These are phyloP conservation scores for Styela clava DNA, from an alignment of 23 tunicate species.

Conservation along the genomic window DNA sequence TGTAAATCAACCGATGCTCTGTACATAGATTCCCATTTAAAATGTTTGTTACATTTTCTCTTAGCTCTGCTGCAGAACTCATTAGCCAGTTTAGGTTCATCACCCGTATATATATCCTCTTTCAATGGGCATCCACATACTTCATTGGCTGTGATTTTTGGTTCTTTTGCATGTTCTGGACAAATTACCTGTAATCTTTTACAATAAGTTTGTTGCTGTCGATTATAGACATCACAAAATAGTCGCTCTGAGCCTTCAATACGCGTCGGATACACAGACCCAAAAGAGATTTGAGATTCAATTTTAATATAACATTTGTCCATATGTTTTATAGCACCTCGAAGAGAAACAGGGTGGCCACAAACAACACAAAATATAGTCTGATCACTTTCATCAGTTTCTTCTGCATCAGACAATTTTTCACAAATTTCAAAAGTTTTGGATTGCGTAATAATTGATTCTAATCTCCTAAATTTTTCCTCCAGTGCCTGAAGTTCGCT, in stretches of 20 bases:
- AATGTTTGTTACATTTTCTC: conserved; percentile 77
- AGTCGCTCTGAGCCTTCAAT: conserved; percentile 88
- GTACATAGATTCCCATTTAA: conserved; percentile 89
- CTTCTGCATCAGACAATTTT: conserved; percentile 41
- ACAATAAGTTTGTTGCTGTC: conserved; percentile 87
- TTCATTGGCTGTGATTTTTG: conserved; percentile 70
- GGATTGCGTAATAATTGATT: conserved; percentile 53
- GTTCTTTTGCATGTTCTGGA: conserved; percentile 91
- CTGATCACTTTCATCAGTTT: conserved; percentile 65
- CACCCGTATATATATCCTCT: conserved; percentile 51
- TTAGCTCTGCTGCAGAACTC: conserved; percentile 68
- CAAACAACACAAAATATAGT: conserved; percentile 79
- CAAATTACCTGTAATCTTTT: conserved; percentile 87
- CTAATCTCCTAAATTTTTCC: conserved; percentile 53
- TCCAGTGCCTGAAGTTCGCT: conserved; percentile 67
- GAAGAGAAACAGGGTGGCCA: conserved; percentile 66
- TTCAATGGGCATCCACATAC: conserved; percentile 85
- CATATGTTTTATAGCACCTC: conserved; percentile 82
- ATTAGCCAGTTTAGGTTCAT: conserved; percentile 40
- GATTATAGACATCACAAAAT: conserved; percentile 86
- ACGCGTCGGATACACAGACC: conserved; percentile 80
- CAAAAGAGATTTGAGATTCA: conserved; percentile 85
- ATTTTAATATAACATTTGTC: conserved; percentile 91
- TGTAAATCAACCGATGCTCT: conserved; percentile 89
- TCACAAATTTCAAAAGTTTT: conserved; percentile 48